Percentiles rank a stretch among this genome's conserved stretches.
Evolutionary conservation across 2,888 invertebrate genomes (phyloP).

Genomic region (Galeruca laticollis): DNA sequence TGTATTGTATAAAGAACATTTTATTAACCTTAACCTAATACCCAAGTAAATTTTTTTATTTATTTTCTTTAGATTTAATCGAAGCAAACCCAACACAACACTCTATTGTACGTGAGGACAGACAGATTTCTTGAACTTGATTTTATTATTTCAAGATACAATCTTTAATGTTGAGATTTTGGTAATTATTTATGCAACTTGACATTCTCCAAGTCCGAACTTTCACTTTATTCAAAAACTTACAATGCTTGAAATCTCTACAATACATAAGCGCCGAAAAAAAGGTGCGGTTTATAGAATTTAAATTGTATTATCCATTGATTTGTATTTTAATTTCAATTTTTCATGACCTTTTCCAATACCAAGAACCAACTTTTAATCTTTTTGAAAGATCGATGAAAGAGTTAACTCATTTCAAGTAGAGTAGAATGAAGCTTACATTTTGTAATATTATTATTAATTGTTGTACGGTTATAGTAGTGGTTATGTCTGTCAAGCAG

Average conservation of each 20-base stretch:
- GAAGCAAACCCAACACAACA: constrained; percentile 18
- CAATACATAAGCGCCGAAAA: not conserved
- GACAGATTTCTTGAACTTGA: constrained; percentile 24
- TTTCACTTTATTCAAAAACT: constrained; percentile 25
- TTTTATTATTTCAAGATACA: constrained; percentile 30
- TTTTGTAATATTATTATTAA: no score
- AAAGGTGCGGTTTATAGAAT: not conserved
- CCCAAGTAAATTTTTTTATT: not conserved
- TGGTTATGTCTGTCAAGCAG: no score
- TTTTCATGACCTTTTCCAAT: no score
- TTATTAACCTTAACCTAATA: not conserved
- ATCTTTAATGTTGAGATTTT: constrained; percentile 24
- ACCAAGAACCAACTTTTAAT: no score
- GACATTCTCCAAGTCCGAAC: constrained; percentile 18
- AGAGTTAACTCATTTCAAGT: no score
- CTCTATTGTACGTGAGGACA: constrained; percentile 22
- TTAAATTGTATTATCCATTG: no score
- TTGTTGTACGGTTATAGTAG: no score
- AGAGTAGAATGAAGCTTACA: no score
- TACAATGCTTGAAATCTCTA: not conserved
- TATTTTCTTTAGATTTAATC: constrained; percentile 23
- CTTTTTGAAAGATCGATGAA: no score
- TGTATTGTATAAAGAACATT: not conserved
- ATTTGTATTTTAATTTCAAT: no score
- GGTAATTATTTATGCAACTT: constrained; percentile 28